Conservation (phyloP, 2,797 vertebrate genomes). For the Galaxias olidus region DNA sequence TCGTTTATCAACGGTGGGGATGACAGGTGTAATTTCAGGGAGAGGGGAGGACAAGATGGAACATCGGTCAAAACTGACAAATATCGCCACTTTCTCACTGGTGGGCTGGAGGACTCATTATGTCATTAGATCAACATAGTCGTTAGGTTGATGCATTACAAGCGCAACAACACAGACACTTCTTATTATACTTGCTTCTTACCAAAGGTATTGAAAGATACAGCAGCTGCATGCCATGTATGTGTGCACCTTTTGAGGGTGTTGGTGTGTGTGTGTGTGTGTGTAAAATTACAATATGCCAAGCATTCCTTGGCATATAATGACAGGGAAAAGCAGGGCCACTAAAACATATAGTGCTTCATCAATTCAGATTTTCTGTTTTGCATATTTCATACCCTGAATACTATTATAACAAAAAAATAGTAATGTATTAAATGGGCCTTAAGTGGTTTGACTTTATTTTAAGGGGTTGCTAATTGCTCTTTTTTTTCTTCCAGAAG, state of each 20-base stretch:
- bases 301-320: neutral
- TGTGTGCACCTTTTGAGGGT: neutral
- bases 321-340: neutral
- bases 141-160: constrained; percentile 16
- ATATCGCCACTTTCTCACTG: constrained; percentile 13
- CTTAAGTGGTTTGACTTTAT: no score
- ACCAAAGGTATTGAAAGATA: constrained; percentile 2
- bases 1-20: constrained; percentile 45
- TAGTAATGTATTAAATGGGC: no score
- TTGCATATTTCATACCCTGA: no score
- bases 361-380: no score
- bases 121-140: constrained; percentile 8
- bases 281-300: neutral
- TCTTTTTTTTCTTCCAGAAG: no score
- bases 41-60: constrained; percentile 29
- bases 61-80: constrained; percentile 24
- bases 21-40: constrained; percentile 43
- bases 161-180: neutral
- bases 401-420: no score
- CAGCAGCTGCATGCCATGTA: neutral
- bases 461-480: no score
- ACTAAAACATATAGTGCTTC: no score
- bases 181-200: neutral
- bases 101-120: constrained; percentile 26
- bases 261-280: neutral